Evolutionary conservation across 2,888 invertebrate genomes (phyloP), one percentile per base, ranked within the genome.

Genomic region (Therioaphis trifolii): DNA sequence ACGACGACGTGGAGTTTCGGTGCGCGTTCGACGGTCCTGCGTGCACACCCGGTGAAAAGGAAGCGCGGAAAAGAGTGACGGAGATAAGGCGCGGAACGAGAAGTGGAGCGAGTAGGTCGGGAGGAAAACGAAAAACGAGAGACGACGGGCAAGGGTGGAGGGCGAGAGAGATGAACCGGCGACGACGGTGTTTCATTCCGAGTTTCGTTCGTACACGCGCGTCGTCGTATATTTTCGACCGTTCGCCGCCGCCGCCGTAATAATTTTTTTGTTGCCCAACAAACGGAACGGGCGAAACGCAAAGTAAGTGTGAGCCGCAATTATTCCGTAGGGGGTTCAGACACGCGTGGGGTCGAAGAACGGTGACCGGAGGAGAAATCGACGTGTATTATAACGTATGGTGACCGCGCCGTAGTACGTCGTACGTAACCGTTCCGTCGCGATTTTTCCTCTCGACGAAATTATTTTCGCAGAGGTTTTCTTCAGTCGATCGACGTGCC

Each of bases 1-100:
- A 40, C 52, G 49, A 68, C n/a, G 11, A 78, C 66, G 27, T n/a
- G 40, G 35, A n/a, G 9, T 29, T 52, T n/a, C 43, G 18, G 75
- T 72, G 72, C 69, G 43, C n/a, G n/a, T n/a, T n/a, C 40, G 24
- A 46, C 29, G n/a, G 35, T 4, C 18, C 35, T 63, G n/a, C n/a
- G 63, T 35, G 27, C 61, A n/a, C n/a, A n/a, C n/a, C n/a, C n/a
- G n/a, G n/a, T n/a, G n/a, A n/a, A n/a, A n/a, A n/a, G n/a, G n/a
- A n/a, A n/a, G n/a, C n/a, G n/a, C n/a, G n/a, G n/a, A n/a, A n/a
- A n/a, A n/a, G n/a, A n/a, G n/a, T n/a, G n/a, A n/a, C n/a, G n/a
- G n/a, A n/a, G n/a, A n/a, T n/a, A n/a, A n/a, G n/a, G n/a, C n/a
- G n/a, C 27, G 27, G 27, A 2, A 18, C 61, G 43, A n/a, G n/a